Conservation (phyloP, 2,888 invertebrate genomes). For the Rhagophthalmus giganteus region DNA sequence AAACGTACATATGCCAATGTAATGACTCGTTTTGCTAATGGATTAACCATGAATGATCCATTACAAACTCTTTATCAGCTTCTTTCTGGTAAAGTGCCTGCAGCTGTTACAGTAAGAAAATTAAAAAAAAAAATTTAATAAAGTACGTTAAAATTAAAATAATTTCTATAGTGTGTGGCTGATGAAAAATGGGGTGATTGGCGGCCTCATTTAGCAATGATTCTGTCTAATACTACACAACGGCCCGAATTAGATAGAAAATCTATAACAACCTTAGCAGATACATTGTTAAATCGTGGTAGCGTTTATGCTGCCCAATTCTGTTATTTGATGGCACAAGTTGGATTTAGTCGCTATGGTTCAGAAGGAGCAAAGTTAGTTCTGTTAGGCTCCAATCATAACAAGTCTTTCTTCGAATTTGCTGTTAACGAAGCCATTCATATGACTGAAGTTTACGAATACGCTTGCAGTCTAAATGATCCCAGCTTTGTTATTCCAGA, state of each 20-base stretch:
- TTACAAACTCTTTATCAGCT: constrained; percentile 92
- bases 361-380: constrained; percentile 68
- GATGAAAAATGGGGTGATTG: constrained; percentile 89
- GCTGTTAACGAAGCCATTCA: constrained; percentile 84
- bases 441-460: constrained; percentile 95
- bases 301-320: constrained; percentile 91
- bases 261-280: constrained; percentile 75
- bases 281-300: constrained; percentile 73
- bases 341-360: constrained; percentile 58
- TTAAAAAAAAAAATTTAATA: neutral
- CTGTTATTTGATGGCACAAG: constrained; percentile 89
- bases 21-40: constrained; percentile 85
- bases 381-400: constrained; percentile 76
- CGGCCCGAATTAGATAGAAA: constrained; percentile 77
- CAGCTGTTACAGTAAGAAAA: constrained; percentile 34
- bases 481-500: constrained; percentile 72
- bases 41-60: constrained; percentile 82
- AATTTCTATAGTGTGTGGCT: constrained; percentile 60
- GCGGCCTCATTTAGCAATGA: constrained; percentile 95
- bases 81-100: constrained; percentile 79
- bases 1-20: constrained; percentile 83
- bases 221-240: constrained; percentile 81
- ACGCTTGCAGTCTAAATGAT: constrained; percentile 80
- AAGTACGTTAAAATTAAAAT: neutral
- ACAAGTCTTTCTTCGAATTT: constrained; percentile 66